Evolutionary conservation across 2,888 invertebrate genomes (phyloP).

Genomic region (Pyrgus malvae): DNA sequence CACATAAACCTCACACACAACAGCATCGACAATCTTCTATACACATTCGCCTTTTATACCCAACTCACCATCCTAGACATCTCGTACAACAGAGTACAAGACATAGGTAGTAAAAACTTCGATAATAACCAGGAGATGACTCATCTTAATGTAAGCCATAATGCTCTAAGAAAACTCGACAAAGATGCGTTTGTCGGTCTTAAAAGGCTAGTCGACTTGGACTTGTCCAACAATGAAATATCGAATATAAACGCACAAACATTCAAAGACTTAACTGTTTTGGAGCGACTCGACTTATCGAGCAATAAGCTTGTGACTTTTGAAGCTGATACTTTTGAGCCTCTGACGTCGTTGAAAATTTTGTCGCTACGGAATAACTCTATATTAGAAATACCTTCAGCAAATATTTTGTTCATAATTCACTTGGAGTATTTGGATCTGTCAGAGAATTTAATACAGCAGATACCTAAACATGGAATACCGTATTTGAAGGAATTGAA

Average conservation of each 20-base stretch:
- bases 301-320: constrained; percentile 89
- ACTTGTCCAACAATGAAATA: constrained; percentile 90
- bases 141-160: constrained; percentile 89
- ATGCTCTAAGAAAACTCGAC: constrained; percentile 86
- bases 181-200: constrained; percentile 90
- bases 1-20: constrained; percentile 93
- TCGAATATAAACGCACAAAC: constrained; percentile 87
- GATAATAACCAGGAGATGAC: constrained; percentile 88
- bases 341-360: constrained; percentile 85
- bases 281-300: constrained; percentile 88
- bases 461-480: constrained; percentile 87
- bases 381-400: constrained; percentile 88
- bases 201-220: constrained; percentile 84
- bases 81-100: constrained; percentile 90
- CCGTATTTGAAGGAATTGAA: constrained; percentile 87
- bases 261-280: constrained; percentile 88
- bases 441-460: constrained; percentile 89
- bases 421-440: constrained; percentile 88
- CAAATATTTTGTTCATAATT: constrained; percentile 84
- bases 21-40: constrained; percentile 89
- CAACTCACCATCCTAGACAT: constrained; percentile 91
- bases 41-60: constrained; percentile 90
- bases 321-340: constrained; percentile 86
- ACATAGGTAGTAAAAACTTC: constrained; percentile 91
- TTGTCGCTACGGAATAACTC: constrained; percentile 90